Evolutionary conservation across 2,113 vertebrate species (phyloP).

Genomic region (Genyomyrus donnyi): DNA sequence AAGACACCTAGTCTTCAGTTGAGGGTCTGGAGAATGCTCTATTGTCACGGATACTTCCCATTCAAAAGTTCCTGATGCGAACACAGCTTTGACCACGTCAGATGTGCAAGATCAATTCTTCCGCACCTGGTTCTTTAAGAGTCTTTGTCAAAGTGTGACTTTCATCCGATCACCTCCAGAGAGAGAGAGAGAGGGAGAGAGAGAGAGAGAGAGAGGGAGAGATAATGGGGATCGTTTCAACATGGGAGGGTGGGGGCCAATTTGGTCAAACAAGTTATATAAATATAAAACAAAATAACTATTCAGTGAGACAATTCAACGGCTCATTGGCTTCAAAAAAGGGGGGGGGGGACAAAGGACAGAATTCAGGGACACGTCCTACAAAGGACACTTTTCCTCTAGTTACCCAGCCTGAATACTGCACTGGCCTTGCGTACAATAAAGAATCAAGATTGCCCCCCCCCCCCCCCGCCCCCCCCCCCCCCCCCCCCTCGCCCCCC

Average conservation of each 20-base stretch:
- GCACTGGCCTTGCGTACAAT: neutral
- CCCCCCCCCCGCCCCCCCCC: neutral
- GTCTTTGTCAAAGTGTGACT: neutral
- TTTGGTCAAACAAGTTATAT: constrained; percentile 4
- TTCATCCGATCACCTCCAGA: neutral
- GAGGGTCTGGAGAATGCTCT: neutral
- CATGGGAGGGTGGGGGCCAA: neutral
- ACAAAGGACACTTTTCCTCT: neutral
- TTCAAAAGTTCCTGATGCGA: neutral
- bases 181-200: neutral
- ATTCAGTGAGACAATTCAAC: neutral
- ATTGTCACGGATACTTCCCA: neutral
- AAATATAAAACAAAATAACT: neutral
- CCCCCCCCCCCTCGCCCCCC: no score
- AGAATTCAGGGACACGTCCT: neutral
- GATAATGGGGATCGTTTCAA: neutral
- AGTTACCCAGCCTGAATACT: neutral
- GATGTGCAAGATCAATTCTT: neutral
- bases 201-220: neutral
- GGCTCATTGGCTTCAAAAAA: neutral
- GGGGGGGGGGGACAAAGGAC: neutral
- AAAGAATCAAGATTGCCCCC: neutral
- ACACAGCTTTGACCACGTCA: neutral
- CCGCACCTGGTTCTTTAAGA: neutral
- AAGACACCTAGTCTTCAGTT: neutral